Percentiles rank a stretch among this genome's conserved stretches.
These are phyloP conservation scores for Drosophila rubida DNA, from an alignment of 2,888 invertebrate species.

Conservation along the genomic window DNA sequence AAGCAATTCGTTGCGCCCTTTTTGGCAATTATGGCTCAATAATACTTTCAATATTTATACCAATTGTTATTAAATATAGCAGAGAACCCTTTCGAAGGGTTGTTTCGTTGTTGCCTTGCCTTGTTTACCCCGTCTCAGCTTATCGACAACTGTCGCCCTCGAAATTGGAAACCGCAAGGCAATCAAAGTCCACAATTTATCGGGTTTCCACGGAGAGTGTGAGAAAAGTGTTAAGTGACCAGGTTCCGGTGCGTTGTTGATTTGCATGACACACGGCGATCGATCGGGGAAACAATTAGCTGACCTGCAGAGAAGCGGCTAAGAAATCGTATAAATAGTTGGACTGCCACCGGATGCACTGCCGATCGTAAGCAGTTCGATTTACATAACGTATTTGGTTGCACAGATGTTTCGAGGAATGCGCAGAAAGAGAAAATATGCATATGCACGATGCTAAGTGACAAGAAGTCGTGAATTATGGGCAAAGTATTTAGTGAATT, in stretches of 20 bases:
- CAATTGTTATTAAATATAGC: slow-evolving; percentile 81
- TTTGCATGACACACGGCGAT: slow-evolving; percentile 48
- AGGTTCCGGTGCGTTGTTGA: slow-evolving; percentile 58
- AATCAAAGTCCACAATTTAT: slow-evolving; percentile 68
- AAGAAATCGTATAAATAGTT: slow-evolving; percentile 70
- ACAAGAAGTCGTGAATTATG: slow-evolving; percentile 2
- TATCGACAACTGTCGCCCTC: slow-evolving; percentile 28
- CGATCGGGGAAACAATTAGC: slow-evolving; percentile 59
- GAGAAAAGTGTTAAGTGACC: slow-evolving; percentile 57
- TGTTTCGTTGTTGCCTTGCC: slow-evolving; percentile 34
- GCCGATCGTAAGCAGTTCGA: slow-evolving; percentile 30
- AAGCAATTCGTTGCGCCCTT: slow-evolving; percentile 32
- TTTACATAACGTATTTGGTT: slow-evolving; percentile 46
- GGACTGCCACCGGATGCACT: slow-evolving; percentile 55
- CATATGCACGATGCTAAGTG: slow-evolving; percentile 20
- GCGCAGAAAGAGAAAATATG: slow-evolving; percentile 13
- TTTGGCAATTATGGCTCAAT: slow-evolving; percentile 65
- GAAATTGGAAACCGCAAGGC: slow-evolving; percentile 68
- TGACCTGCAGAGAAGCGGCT: slow-evolving; percentile 23
- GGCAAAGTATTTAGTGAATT: too few species aligned
- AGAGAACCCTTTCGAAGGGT: slow-evolving; percentile 49
- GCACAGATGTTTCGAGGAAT: slow-evolving; percentile 36
- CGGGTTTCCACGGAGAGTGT: slow-evolving; percentile 63
- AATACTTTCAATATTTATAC: slow-evolving; percentile 78
- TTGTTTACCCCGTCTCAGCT: slow-evolving; percentile 28